A percentile compares a stretch with the other conserved stretches of the same genome.
phyloP scores from a whole-genome alignment of 2,797 vertebrate species.

The Threskiornis aethiopicus region DNA sequence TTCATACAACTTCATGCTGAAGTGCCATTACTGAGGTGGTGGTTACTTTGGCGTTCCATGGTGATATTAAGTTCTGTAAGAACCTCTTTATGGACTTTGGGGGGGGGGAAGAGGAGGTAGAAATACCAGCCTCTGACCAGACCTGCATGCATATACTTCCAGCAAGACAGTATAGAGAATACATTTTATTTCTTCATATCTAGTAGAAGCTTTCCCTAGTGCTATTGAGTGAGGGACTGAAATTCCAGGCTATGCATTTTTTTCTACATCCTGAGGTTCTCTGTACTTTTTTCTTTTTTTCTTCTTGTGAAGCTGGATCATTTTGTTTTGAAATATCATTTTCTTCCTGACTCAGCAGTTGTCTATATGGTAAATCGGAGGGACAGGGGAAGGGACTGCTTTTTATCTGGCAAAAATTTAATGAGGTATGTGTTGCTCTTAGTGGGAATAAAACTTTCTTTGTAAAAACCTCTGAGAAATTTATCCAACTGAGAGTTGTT shows the following conservation, averaged over 20 bases:
- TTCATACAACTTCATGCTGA: not conserved
- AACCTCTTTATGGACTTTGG: not conserved
- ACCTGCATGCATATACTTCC: not conserved
- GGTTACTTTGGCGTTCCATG: not conserved
- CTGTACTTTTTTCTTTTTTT: not conserved
- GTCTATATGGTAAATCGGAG: not conserved
- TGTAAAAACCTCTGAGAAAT: slow-evolving; percentile 13
- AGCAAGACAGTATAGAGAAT: not conserved
- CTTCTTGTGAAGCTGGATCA: not conserved
- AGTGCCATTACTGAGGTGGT: not conserved
- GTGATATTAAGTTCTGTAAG: not conserved
- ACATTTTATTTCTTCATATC: not conserved
- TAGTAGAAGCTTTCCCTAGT: not conserved
- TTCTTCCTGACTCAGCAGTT: slow-evolving; percentile 9
- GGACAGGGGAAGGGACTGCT: not conserved
- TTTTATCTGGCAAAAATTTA: slow-evolving; percentile 20
- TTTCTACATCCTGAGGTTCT: not conserved
- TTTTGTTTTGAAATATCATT: not conserved
- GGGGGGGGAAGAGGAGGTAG: too few relatives aligned
- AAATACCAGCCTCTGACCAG: not conserved
- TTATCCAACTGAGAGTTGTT: not conserved
- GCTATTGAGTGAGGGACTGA: not conserved
- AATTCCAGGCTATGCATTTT: not conserved
- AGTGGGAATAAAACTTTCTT: slow-evolving; percentile 12
- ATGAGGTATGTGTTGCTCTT: not conserved